Base-by-base conservation (phyloP, 2,113 vertebrate species). In the Dryoscopus gambensis region DNA sequence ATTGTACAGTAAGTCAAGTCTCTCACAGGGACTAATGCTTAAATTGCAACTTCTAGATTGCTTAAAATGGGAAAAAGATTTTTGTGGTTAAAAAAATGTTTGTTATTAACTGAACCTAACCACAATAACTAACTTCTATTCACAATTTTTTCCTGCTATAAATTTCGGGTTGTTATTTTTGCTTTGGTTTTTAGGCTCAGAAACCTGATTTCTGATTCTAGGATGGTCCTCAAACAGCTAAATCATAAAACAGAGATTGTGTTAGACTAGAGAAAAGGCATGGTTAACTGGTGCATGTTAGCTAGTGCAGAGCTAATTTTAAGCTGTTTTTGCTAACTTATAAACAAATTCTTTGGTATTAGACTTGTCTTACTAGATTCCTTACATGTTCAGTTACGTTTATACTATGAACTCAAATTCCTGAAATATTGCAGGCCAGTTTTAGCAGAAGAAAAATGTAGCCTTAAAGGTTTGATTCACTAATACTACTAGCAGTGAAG, bases 281-380 rank as follows among this genome's bases (percentile, higher is more conserved):
- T 20, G 13, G 24, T 87, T 82, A 85, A 59, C 19, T 75, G 47
- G 9, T 57, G 46, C 4, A 3, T 18, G 18, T 79, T 92, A 62
- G 42, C 19, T 84, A 81, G 67, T 10, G 42, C 33, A 59, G 39
- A 84, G 42, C 30, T 87, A 63, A 75, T 78, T 87, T 92, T 70
- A 90, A 79, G 64, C 10, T 92, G 39, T 71, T 90, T 76, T 74
- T 91, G 35, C 27, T 68, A 71, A 6, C 59, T 28, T 47, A 89
- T 64, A 87, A 97, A 95, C 24, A 93, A 82, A 84, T 35, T 57
- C 9, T 64, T 59, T 56, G 65, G 62, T 55, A 85, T 91, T 71
- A 49, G 71, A 93, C 88, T 86, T 42, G 79, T 80, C 64, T 69
- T 90, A 68, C 91, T 89, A 81, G 83, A 96, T 95, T 92, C 91